Conservation (phyloP, 1,140 invertebrate genomes). For the Orchestia grillus region DNA sequence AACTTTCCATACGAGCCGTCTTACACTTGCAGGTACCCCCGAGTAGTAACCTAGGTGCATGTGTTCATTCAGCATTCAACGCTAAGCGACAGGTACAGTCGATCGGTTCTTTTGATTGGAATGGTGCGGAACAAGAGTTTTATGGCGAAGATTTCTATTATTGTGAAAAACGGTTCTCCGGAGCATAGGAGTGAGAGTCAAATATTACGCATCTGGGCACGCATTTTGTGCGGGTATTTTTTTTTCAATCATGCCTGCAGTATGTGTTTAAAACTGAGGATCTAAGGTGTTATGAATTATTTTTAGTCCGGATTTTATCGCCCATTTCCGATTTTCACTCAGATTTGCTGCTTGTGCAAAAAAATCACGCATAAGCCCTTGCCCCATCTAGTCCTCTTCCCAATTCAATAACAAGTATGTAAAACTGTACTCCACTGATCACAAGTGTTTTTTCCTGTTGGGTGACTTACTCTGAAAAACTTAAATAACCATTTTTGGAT, state of each 20-base stretch:
- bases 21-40: constrained; percentile 1
- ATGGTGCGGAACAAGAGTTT: neutral
- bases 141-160: neutral
- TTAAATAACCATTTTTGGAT: neutral
- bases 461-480: neutral
- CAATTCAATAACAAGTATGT: neutral
- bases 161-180: neutral
- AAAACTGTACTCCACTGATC: neutral
- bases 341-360: neutral
- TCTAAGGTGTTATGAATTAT: too few species aligned
- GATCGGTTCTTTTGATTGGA: constrained; percentile 11
- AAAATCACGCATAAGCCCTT: neutral
- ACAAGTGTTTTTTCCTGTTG: neutral
- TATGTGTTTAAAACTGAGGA: too few species aligned
- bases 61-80: neutral
- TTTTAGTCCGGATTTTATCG: neutral
- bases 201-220: neutral
- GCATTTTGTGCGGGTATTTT: neutral
- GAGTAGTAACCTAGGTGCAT: neutral
- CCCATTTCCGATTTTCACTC: neutral
- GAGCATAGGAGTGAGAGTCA: neutral
- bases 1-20: neutral
- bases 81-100: constrained; percentile 29
- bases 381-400: neutral
- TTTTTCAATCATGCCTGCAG: neutral